Evolutionary conservation across 2,797 vertebrate species (phyloP).

Genomic region (Rhinogobio ventralis): DNA sequence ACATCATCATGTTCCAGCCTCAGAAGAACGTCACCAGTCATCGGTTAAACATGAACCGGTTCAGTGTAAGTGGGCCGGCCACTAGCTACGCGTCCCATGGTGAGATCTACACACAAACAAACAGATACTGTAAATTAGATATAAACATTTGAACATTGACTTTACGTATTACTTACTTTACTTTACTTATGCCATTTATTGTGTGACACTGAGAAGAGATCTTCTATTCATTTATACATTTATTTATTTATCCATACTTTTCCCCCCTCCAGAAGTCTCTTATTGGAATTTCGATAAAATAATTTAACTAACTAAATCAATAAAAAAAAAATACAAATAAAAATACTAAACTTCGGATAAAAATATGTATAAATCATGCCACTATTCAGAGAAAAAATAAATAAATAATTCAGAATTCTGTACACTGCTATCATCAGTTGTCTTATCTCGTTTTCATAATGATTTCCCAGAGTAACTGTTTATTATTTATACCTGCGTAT

Average conservation of each 20-base stretch:
- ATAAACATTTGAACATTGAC: neutral
- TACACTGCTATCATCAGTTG: too few species aligned
- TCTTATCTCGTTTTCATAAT: too few species aligned
- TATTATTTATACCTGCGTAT: neutral
- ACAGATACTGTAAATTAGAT: neutral
- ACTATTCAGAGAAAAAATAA: too few species aligned
- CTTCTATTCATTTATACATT: neutral
- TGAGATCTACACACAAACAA: constrained; percentile 70
- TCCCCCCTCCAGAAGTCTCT: neutral
- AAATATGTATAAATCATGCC: too few species aligned
- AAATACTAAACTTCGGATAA: too few species aligned
- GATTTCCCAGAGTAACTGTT: too few species aligned
- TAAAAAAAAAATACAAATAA: too few species aligned
- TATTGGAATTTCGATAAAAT: too few species aligned
- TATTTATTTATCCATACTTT: too few species aligned
- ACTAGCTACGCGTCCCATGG: constrained; percentile 92
- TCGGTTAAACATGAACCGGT: constrained; percentile 94
- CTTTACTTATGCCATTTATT: neutral
- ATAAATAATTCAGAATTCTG: too few species aligned
- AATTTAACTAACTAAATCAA: too few species aligned
- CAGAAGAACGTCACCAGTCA: constrained; percentile 99
- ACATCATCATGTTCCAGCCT: constrained; percentile 98
- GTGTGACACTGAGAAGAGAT: neutral
- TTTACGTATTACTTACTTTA: neutral
- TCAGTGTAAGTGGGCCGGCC: constrained; percentile 94